phyloP scores from a whole-genome alignment of 2,888 invertebrate genomes.

The Drosophila koepferae region DNA sequence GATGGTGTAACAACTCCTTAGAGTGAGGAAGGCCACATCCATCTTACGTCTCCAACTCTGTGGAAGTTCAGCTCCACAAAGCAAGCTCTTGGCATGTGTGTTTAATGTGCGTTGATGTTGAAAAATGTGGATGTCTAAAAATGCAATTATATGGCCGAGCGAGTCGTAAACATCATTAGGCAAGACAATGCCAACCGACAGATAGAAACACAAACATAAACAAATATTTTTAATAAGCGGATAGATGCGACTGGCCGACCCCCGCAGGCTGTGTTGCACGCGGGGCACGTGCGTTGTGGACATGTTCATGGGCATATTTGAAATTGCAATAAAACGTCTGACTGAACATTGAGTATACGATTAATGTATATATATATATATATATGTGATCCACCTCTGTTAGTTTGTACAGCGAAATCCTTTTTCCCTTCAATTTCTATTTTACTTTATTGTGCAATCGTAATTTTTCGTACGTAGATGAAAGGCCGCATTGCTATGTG shows the following conservation, averaged over 20 bases:
- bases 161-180: slow-evolving; percentile 63
- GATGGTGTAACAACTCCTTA: too few species aligned
- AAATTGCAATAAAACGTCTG: slow-evolving; percentile 78
- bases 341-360: slow-evolving; percentile 69
- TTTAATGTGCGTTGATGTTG: slow-evolving; percentile 43
- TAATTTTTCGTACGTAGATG: slow-evolving; percentile 70
- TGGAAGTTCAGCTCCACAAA: not conserved
- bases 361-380: slow-evolving; percentile 56
- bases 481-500: slow-evolving; percentile 53
- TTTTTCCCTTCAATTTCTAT: slow-evolving; percentile 43
- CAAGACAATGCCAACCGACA: slow-evolving; percentile 54
- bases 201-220: slow-evolving; percentile 40
- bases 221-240: slow-evolving; percentile 76
- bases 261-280: slow-evolving; percentile 7
- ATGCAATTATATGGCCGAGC: slow-evolving; percentile 68
- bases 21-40: not conserved
- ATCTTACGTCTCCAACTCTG: not conserved
- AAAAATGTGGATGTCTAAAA: slow-evolving; percentile 47
- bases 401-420: slow-evolving; percentile 56
- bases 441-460: slow-evolving; percentile 57
- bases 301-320: slow-evolving; percentile 55
- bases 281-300: slow-evolving; percentile 57
- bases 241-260: slow-evolving; percentile 12
- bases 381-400: slow-evolving; percentile 16
- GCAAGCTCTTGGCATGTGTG: slow-evolving; percentile 23